phyloP scores from a whole-genome alignment of 2,113 vertebrate species.

The Propithecus coquereli region DNA sequence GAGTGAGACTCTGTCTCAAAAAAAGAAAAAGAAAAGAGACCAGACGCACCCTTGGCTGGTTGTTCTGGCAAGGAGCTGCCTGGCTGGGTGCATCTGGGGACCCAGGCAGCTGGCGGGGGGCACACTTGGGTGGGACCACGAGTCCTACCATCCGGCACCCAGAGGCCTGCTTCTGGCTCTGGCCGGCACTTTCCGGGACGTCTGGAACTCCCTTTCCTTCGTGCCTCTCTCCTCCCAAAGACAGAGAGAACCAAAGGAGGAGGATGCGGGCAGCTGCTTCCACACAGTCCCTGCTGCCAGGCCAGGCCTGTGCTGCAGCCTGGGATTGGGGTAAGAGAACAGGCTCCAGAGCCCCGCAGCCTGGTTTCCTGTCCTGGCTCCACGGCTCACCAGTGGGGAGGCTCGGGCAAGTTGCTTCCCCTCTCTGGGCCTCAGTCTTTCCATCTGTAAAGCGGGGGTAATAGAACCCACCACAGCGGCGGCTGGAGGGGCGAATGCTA shows the following conservation, averaged over 20 bases:
- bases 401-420: neutral
- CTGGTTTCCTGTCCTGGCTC: neutral
- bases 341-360: neutral
- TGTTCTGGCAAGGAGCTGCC: constrained; percentile 2
- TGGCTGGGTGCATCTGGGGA: neutral
- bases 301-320: too few species aligned
- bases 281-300: too few species aligned
- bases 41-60: neutral
- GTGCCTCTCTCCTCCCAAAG: neutral
- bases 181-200: neutral
- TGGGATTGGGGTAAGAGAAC: rapidly evolving
- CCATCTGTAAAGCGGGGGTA: neutral
- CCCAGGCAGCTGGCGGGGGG: neutral
- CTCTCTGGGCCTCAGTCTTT: neutral
- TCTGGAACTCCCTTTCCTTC: neutral
- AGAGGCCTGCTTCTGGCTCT: neutral
- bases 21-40: too few species aligned
- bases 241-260: too few species aligned
- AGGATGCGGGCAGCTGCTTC: neutral
- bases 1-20: too few species aligned
- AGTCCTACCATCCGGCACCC: neutral
- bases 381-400: neutral
- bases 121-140: too few species aligned
- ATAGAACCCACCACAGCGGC: neutral
- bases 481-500: too few species aligned